Base-by-base conservation (phyloP, 53 echinoderm and acorn worm genomes). In the Henricia sp. region DNA sequence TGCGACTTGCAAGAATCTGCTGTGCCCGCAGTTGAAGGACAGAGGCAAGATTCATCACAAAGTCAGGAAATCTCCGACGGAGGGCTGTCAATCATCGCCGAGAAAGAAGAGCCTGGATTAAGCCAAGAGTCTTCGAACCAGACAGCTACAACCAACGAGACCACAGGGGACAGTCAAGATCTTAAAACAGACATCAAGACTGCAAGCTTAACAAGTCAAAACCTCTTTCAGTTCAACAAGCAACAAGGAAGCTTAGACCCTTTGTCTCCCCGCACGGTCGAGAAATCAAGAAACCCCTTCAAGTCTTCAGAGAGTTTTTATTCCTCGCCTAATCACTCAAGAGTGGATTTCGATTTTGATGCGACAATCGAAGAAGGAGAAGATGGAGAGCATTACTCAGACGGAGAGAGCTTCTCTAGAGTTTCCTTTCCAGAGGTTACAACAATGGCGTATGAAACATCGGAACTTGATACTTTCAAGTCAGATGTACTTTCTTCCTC, bases 21-120 rank as follows among this genome's bases (percentile, higher is more conserved):
- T 9, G 48, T 63, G 80, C 19, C 64, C 2, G 64, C 63, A 33
- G 80, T 34, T 20, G 64, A 80, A 48, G 46, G 40, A 32, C 59
- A 46, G 30, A 14, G 19, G 44, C 38, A 42, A 19, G 30, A 43
- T 17, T 21, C 30, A 32, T 40, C 57, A n/a, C 63, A 10, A 0
- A 80, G 80, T 50, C 80, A 80, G 80, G 80, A 80, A 46, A 80
- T 80, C 43, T 80, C 80, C 2, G 80, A 80, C 35, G 80, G 65
- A 64, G 80, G 80, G 34, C 46, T 80, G 21, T 80, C 80, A 0
- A 80, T 80, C 10, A 80, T 80, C n/a, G 24, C 50, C 0, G 80
- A 80, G 46, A 80, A 80, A 3, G 80, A 80, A 35, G 72, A 72
- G 10, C 62, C 29, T 20, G 67, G 37, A 40, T 34, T 36, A 36